Evolutionary conservation across 2,797 vertebrate genomes (phyloP).

Genomic region (Macropodus opercularis): DNA sequence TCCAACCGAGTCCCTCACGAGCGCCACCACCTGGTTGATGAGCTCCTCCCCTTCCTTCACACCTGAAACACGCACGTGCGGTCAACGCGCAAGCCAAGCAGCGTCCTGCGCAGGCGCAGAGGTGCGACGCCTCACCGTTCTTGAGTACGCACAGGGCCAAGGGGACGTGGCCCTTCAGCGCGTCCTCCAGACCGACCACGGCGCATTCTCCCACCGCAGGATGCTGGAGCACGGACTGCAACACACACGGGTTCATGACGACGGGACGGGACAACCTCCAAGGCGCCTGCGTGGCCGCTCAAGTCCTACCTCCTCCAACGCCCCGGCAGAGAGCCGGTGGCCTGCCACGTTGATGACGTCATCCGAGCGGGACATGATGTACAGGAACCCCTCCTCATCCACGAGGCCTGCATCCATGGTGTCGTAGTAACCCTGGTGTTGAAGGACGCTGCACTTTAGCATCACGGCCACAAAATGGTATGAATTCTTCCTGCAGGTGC

Average conservation of each 20-base stretch:
- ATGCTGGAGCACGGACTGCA: conserved; percentile 88
- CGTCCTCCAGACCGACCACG: conserved; percentile 91
- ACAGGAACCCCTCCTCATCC: conserved; percentile 91
- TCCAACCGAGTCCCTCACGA: conserved; percentile 88
- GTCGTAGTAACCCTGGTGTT: conserved; percentile 90
- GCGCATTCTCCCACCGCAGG: conserved; percentile 90
- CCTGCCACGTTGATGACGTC: conserved; percentile 98
- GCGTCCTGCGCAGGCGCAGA: too few species aligned
- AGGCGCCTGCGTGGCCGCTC: neutral
- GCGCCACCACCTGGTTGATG: conserved; percentile 83
- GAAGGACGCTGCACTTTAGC: too few species aligned
- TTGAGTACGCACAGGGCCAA: conserved; percentile 91
- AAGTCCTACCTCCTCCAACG: conserved; percentile 89
- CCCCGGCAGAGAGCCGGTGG: conserved; percentile 93
- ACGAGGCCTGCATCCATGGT: conserved; percentile 95
- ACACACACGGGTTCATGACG: conserved; percentile 26
- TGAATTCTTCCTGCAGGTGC: too few species aligned
- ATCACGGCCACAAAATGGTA: too few species aligned
- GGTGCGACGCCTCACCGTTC: conserved; percentile 81
- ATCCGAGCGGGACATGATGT: conserved; percentile 94
- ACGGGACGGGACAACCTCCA: neutral
- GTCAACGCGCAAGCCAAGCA: neutral
- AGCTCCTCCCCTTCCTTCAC: conserved; percentile 76
- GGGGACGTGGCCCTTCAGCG: conserved; percentile 91
- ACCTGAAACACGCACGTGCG: conserved; percentile 63